Evolutionary conservation across 2,888 invertebrate genomes (phyloP), one percentile per base, ranked within the genome.

Genomic region (Mellilla xanthometata): DNA sequence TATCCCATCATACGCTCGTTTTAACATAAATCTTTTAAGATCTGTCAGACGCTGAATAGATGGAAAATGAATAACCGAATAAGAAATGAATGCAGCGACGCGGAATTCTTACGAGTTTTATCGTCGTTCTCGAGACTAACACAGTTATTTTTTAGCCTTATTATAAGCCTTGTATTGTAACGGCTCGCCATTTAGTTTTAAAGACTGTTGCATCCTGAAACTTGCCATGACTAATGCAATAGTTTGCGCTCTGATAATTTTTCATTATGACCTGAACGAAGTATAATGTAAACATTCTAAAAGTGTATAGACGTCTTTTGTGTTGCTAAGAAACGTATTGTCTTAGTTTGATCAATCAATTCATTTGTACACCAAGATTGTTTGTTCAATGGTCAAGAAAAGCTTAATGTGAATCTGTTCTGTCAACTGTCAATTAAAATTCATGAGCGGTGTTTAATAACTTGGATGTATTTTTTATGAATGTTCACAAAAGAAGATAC

Each of bases 161-260:
- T 19, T 35, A 9, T 33, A 36, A 29, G 29, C 39, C 24, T 45
- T 32, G 31, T 33, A 39, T 15, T 39, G 33, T 45, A 40, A 33
- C 38, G 38, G 41, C 28, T 41, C 38, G 27, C 19, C 13, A 36
- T 41, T 32, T 39, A 9, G 32, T 33, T 41, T 38, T 36, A 24
- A 50, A 51, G 47, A 51, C 36, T 35, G 39, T 47, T 41, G 52
- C 44, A 49, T 57, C 52, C 57, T 54, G 52, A 51, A 57, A 47
- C 47, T 44, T 44, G 44, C 45, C 41, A 55, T 57, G 47, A 53
- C 51, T 49, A 58, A 55, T 52, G 55, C 55, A 58, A 53, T 50
- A 50, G 39, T 52, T 53, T 30, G 34, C 53, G 57, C 55, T 55
- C 57, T 58, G 55, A 52, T 58, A 43, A 51, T 43, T 49, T 45